Percentiles rank a stretch among this genome's conserved stretches.
phyloP scores from a whole-genome alignment of 2,888 invertebrate species.

The Pseudococcus viburni region DNA sequence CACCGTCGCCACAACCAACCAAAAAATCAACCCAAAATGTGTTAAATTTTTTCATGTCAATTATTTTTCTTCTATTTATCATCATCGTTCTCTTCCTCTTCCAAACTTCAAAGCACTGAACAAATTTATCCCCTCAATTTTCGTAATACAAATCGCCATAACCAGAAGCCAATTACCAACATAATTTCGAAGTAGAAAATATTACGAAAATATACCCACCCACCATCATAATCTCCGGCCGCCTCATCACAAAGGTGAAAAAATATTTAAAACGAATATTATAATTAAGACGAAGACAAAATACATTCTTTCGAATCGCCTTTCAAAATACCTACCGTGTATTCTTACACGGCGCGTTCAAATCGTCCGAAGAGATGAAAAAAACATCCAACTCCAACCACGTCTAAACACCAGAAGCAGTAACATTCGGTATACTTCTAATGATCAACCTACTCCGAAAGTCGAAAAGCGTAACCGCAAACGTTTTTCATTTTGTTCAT shows the following conservation, averaged over 20 bases:
- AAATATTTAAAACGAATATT: slow-evolving; percentile 14
- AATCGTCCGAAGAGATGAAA: not conserved
- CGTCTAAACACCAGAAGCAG: slow-evolving; percentile 26
- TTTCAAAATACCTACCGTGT: not conserved
- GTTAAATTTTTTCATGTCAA: no score
- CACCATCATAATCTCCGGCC: not conserved
- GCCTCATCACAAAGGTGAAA: slow-evolving; percentile 5
- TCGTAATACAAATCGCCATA: no score
- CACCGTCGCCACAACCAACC: no score
- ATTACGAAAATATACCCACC: not conserved
- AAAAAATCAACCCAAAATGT: no score
- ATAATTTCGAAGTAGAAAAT: not conserved
- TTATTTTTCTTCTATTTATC: no score
- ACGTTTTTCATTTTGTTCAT: slow-evolving; percentile 38
- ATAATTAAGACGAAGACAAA: slow-evolving; percentile 2
- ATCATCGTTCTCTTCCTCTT: no score
- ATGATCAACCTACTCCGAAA: slow-evolving; percentile 34
- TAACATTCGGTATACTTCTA: slow-evolving; percentile 9
- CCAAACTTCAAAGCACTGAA: no score
- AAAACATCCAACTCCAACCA: not conserved
- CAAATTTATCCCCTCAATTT: no score
- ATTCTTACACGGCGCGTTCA: not conserved
- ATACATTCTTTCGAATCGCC: not conserved
- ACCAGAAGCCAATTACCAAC: not conserved
- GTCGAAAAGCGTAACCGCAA: slow-evolving; percentile 47